Evolutionary conservation across 2,113 vertebrate species (phyloP).

Genomic region (Butorides virescens): DNA sequence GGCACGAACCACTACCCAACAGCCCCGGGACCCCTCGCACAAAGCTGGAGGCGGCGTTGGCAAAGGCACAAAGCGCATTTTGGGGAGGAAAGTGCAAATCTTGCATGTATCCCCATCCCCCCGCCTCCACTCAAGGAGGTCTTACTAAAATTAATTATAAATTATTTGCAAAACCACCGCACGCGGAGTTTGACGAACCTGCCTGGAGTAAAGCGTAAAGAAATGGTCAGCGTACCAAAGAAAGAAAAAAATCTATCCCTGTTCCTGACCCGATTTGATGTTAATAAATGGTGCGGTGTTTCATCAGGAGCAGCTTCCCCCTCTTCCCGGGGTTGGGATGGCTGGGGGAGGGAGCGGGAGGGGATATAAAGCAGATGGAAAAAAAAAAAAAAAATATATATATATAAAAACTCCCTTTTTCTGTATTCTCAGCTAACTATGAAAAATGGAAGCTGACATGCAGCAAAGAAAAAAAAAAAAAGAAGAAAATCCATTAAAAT

Average conservation of each 20-base stretch:
- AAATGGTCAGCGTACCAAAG: neutral
- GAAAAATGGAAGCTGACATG: constrained; percentile 58
- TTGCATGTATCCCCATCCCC: neutral
- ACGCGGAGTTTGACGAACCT: neutral
- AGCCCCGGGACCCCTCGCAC: neutral
- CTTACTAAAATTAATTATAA: neutral
- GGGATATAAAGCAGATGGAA: constrained; percentile 40
- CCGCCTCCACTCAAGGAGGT: neutral
- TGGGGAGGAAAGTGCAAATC: neutral
- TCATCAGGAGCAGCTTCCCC: neutral
- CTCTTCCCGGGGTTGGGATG: neutral
- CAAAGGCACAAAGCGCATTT: neutral
- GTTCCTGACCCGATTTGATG: neutral
- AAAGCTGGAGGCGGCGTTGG: neutral
- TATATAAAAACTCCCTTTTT: neutral
- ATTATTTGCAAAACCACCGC: neutral
- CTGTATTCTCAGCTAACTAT: constrained; percentile 48
- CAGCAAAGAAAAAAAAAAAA: neutral
- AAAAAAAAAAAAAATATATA: neutral
- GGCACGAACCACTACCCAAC: neutral
- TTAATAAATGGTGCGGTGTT: neutral
- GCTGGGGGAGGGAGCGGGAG: neutral
- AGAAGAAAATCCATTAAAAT: constrained; percentile 55
- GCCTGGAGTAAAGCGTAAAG: neutral
- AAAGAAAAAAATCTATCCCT: neutral